A percentile compares a stretch with the other conserved stretches of the same genome.
Conservation (phyloP, 2,113 vertebrate genomes). For the Heloderma charlesbogerti region DNA sequence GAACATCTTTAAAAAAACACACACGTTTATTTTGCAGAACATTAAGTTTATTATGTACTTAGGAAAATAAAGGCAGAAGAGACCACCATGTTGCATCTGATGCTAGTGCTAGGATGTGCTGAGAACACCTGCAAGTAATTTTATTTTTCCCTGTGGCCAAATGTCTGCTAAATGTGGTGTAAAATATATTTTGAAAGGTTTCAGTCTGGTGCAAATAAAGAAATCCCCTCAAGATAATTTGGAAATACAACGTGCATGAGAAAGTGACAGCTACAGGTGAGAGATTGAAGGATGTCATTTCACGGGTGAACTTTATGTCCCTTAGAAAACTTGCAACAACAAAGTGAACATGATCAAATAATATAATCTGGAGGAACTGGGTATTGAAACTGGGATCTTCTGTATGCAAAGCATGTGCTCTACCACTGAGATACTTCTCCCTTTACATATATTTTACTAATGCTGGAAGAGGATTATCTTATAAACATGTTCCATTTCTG, state of each 20-base stretch:
- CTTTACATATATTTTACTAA: too few relatives aligned
- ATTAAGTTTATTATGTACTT: not conserved
- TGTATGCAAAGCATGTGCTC: too few relatives aligned
- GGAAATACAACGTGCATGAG: not conserved
- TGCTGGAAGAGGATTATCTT: too few relatives aligned
- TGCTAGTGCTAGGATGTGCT: not conserved
- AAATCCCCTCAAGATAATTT: not conserved
- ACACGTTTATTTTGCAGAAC: not conserved
- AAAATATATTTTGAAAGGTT: conserved; percentile 13
- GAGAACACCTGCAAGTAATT: not conserved
- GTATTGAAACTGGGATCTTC: not conserved
- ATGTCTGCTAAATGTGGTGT: conserved; percentile 8
- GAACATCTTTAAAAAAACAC: not conserved
- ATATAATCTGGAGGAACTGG: not conserved
- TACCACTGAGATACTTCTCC: too few relatives aligned
- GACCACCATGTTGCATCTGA: not conserved
- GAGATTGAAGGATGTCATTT: not conserved
- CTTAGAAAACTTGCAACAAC: not conserved
- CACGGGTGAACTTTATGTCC: conserved; percentile 7
- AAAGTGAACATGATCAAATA: not conserved
- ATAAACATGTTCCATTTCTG: too few relatives aligned
- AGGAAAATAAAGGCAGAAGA: not conserved
- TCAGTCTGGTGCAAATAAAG: not conserved
- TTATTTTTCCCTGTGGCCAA: not conserved
- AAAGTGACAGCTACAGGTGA: not conserved